phyloP scores from a whole-genome alignment of 2,888 invertebrate species.

The Agriotes lineatus region DNA sequence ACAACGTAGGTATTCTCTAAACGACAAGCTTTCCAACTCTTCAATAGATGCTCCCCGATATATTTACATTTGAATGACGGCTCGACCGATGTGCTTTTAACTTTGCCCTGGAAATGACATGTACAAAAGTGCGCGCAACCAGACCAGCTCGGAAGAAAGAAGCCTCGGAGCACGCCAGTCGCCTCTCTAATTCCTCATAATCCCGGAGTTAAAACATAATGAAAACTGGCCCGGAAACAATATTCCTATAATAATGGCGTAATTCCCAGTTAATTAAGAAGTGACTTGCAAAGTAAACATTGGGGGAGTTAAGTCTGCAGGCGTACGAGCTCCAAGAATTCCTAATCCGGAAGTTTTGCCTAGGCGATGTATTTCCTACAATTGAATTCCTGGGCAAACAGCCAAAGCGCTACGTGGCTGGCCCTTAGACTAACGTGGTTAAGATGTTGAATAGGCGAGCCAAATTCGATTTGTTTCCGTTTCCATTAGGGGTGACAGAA shows the following conservation, averaged over 20 bases:
- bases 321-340: background rate
- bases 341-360: conserved; percentile 20
- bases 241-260: conserved; percentile 30
- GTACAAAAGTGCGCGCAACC: too few species aligned
- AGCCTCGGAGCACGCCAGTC: background rate
- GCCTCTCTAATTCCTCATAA: background rate
- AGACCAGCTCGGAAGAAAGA: too few species aligned
- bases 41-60: too few species aligned
- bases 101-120: too few species aligned
- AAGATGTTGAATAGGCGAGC: conserved; percentile 29
- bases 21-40: too few species aligned
- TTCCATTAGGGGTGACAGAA: conserved; percentile 28
- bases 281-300: conserved; percentile 39
- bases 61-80: too few species aligned
- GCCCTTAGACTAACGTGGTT: conserved; percentile 21
- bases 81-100: too few species aligned
- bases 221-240: conserved; percentile 18
- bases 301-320: conserved; percentile 21
- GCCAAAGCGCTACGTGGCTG: background rate
- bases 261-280: conserved; percentile 44
- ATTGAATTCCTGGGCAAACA: too few species aligned
- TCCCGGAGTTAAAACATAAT: background rate
- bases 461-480: conserved; percentile 35
- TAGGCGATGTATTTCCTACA: too few species aligned
- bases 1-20: too few species aligned